Conservation (phyloP, 2,888 invertebrate genomes). For the Drosophila recens region DNA sequence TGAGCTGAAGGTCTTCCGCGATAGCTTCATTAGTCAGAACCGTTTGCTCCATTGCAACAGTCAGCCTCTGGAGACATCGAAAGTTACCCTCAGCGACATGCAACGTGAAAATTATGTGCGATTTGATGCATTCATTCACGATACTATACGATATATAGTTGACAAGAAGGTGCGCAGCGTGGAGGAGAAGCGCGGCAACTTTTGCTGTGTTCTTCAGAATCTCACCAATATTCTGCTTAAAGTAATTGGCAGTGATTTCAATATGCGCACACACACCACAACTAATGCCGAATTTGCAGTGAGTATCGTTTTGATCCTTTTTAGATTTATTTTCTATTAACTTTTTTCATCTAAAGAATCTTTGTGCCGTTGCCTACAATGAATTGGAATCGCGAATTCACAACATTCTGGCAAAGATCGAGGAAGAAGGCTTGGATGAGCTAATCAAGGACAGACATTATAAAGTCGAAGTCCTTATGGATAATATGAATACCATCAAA, state of each 20-base stretch:
- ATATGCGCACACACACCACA: conserved; percentile 60
- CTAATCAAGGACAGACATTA: not conserved
- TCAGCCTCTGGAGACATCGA: accelerated
- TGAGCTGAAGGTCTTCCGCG: conserved; percentile 53
- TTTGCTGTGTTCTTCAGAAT: conserved; percentile 72
- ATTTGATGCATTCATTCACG: conserved; percentile 54
- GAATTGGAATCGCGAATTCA: conserved; percentile 60
- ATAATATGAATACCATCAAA: conserved; percentile 60
- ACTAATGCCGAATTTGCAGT: conserved; percentile 68
- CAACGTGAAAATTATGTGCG: conserved; percentile 41
- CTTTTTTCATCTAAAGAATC: conserved; percentile 44
- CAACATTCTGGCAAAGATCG: conserved; percentile 36
- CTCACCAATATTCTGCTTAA: conserved; percentile 71
- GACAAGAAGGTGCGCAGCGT: conserved; percentile 40
- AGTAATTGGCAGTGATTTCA: conserved; percentile 74
- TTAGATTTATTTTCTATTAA: not conserved
- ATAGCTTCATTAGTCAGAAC: conserved; percentile 53
- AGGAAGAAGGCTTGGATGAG: conserved; percentile 41
- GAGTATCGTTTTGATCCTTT: not conserved
- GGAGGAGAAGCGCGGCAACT: conserved; percentile 58
- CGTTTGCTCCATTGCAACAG: conserved; percentile 53
- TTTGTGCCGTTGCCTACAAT: conserved; percentile 56
- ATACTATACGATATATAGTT: conserved; percentile 52
- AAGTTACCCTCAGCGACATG: not conserved
- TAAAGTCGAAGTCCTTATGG: conserved; percentile 29